phyloP scores from a whole-genome alignment of 2,888 invertebrate species.

The Flexamia atlantica region DNA sequence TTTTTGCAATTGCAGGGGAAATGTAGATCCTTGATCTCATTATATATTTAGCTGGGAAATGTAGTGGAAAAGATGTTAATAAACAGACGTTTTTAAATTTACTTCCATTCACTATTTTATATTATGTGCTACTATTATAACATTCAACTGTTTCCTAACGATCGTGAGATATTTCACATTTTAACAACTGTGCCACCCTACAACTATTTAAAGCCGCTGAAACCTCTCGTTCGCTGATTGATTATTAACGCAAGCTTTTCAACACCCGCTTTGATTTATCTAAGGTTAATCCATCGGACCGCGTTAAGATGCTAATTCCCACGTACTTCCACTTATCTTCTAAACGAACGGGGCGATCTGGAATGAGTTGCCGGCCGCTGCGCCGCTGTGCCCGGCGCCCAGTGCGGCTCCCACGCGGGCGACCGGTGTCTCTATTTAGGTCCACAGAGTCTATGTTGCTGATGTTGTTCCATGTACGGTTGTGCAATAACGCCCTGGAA shows the following conservation, averaged over 20 bases:
- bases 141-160: too few species aligned
- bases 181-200: too few species aligned
- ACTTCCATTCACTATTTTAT: too few species aligned
- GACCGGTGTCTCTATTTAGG: background rate
- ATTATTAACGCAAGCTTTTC: constrained; percentile 35
- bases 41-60: too few species aligned
- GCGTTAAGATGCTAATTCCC: constrained; percentile 53
- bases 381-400: background rate
- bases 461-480: background rate
- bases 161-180: too few species aligned
- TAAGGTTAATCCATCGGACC: background rate
- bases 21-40: too few species aligned
- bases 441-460: background rate
- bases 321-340: constrained; percentile 1
- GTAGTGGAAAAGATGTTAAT: too few species aligned
- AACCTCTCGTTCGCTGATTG: constrained; percentile 10
- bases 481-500: background rate
- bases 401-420: background rate
- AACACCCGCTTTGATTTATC: constrained; percentile 49
- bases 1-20: too few species aligned
- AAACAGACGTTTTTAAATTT: too few species aligned
- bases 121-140: too few species aligned
- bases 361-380: constrained; percentile 12
- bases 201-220: background rate
- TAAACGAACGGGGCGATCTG: constrained; percentile 50